These are phyloP conservation scores for Tonatia bakeri DNA, from an alignment of 2,113 vertebrate species.

Conservation along the genomic window DNA sequence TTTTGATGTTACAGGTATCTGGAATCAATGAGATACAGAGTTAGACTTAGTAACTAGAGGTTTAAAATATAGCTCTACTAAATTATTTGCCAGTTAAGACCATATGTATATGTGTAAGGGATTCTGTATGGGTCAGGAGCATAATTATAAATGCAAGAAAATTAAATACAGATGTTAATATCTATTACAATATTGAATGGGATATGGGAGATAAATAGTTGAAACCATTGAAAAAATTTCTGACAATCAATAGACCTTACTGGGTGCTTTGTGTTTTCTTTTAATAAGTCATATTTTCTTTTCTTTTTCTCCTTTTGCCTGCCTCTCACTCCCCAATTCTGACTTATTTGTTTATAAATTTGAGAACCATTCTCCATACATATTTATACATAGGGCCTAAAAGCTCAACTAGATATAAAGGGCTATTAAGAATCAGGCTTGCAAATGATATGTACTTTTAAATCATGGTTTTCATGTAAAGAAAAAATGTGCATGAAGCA, in stretches of 20 bases:
- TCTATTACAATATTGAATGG: background rate
- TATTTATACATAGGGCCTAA: background rate
- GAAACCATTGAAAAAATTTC: constrained; percentile 1
- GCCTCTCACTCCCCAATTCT: background rate
- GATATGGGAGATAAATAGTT: background rate
- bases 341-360: background rate
- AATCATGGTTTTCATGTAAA: constrained; percentile 70
- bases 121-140: background rate
- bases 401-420: background rate
- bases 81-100: background rate
- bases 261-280: background rate
- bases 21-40: background rate
- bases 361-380: background rate
- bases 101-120: background rate
- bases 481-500: constrained; percentile 65
- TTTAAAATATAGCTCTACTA: background rate
- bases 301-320: background rate
- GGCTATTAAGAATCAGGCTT: constrained; percentile 55
- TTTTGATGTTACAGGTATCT: background rate
- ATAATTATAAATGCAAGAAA: background rate
- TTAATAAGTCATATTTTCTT: too few species aligned
- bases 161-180: background rate
- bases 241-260: background rate
- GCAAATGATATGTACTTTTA: constrained; percentile 63
- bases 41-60: background rate